phyloP scores from a whole-genome alignment of 2,113 vertebrate genomes.

The Tetraodon nigroviridis region DNA sequence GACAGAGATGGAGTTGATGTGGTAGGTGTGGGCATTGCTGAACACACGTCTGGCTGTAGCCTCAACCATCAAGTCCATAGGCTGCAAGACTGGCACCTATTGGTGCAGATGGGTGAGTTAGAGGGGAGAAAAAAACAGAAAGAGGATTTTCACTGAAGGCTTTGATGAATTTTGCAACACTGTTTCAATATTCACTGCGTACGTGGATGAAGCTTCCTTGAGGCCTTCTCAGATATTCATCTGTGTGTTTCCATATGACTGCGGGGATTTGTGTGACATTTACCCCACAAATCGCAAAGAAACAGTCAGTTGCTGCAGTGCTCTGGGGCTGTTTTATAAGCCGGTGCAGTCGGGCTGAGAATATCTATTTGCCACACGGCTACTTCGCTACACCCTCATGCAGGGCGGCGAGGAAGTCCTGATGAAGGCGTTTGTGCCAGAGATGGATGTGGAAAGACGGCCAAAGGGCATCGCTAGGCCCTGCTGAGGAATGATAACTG shows the following conservation, averaged over 20 bases:
- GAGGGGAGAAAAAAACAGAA: conserved; percentile 1
- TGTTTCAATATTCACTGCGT: conserved; percentile 1
- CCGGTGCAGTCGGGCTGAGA: conserved; percentile 33
- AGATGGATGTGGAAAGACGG: conserved; percentile 34
- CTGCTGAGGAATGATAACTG: conserved; percentile 68
- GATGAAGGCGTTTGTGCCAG: conserved; percentile 1
- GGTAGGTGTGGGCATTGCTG: conserved; percentile 93
- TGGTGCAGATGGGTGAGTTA: conserved; percentile 1
- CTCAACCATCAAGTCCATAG: conserved; percentile 97
- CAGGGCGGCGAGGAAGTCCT: too few relatives aligned
- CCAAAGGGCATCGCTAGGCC: conserved; percentile 44
- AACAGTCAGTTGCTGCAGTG: conserved; percentile 35
- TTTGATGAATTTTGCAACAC: background rate
- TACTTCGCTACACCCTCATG: conserved; percentile 9
- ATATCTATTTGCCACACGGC: conserved; percentile 43
- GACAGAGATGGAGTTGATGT: conserved; percentile 98
- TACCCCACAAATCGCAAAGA: conserved; percentile 51
- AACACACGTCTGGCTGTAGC: conserved; percentile 88
- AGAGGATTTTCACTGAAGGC: background rate
- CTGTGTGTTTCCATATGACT: conserved; percentile 21
- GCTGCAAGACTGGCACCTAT: conserved; percentile 89
- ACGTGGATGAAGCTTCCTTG: conserved; percentile 1
- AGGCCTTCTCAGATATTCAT: conserved; percentile 14
- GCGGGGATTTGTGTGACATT: conserved; percentile 56
- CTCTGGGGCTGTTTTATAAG: conserved; percentile 50